A percentile compares a stretch with the other conserved stretches of the same genome.
Evolutionary conservation across 2,113 vertebrate genomes (phyloP).

Genomic region (Montifringilla adamsi): DNA sequence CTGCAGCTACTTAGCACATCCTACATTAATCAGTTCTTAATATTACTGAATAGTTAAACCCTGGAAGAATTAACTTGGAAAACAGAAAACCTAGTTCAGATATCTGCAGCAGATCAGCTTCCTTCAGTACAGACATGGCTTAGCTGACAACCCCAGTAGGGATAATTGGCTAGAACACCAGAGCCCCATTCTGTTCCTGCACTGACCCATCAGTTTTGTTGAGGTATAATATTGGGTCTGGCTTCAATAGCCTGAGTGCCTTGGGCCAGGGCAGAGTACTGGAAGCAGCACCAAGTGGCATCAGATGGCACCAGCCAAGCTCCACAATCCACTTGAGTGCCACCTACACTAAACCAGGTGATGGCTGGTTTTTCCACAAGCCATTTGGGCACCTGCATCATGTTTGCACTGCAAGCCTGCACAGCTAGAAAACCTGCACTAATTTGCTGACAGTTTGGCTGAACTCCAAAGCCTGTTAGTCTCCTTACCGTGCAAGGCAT

Average conservation of each 20-base stretch:
- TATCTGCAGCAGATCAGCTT: neutral
- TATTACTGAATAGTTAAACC: neutral
- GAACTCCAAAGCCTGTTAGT: neutral
- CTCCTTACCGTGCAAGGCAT: neutral
- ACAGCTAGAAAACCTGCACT: neutral
- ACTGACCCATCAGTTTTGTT: too few relatives aligned
- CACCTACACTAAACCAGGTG: neutral
- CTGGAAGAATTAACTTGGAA: neutral
- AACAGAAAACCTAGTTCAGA: neutral
- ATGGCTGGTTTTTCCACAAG: neutral
- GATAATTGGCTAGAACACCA: neutral
- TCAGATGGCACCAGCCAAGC: neutral
- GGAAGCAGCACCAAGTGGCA: neutral
- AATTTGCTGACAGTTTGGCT: neutral
- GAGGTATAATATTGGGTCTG: rapidly evolving
- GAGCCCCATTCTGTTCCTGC: neutral
- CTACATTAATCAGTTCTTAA: neutral
- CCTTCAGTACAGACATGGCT: neutral
- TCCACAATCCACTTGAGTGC: neutral
- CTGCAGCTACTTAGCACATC: neutral
- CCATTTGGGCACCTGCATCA: too few relatives aligned
- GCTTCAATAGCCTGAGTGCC: neutral
- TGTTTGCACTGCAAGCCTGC: neutral
- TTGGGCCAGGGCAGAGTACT: neutral
- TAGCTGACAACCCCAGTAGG: neutral